Base-by-base conservation (phyloP, 2,888 invertebrate species). In the Acronicta psi region DNA sequence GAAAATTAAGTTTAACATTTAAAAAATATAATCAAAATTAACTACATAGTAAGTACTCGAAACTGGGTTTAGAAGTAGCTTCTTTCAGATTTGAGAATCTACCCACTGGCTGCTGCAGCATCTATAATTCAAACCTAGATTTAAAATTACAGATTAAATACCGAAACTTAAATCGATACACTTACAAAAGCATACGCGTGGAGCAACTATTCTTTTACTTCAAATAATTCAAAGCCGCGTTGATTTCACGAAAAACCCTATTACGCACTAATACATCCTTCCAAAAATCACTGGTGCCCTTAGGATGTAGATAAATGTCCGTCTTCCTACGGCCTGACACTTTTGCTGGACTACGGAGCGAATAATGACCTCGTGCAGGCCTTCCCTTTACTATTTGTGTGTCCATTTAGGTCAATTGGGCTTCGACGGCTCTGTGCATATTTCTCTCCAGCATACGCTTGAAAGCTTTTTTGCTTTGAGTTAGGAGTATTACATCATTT, bases 361-460 rank as follows among this genome's bases (percentile, higher is more conserved):
- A 92, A 90, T 92, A 93, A 93, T 90, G 92, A 92, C 89, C 89
- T 88, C 86, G 65, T 65, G 34, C 38, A 82, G 82, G 83, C 81
- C 83, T 81, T 85, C 86, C 85, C 90, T 91, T 91, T 88, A 89
- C 92, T 92, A 92, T 92, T 82, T 89, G 89, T 90, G 86, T 88
- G 90, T 85, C 90, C 92, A 93, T 93, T 93, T 92, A 87, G 92
- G 91, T 92, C 92, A 90, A 92, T 92, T 90, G 93, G 88, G 85
- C 87, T 88, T 84, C 83, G 84, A 87, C 82, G 81, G 89, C 88
- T 90, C 86, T 87, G 86, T 89, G 88, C 90, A 89, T 89, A 88
- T 87, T 90, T 86, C 84, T 82, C 62, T 68, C 81, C 80, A 81
- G 83, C 84, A 82, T 80, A 79, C 79, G 83, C 81, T 85, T 89